phyloP scores from a whole-genome alignment of 2,113 vertebrate genomes.

The Dipodomys stephensi region DNA sequence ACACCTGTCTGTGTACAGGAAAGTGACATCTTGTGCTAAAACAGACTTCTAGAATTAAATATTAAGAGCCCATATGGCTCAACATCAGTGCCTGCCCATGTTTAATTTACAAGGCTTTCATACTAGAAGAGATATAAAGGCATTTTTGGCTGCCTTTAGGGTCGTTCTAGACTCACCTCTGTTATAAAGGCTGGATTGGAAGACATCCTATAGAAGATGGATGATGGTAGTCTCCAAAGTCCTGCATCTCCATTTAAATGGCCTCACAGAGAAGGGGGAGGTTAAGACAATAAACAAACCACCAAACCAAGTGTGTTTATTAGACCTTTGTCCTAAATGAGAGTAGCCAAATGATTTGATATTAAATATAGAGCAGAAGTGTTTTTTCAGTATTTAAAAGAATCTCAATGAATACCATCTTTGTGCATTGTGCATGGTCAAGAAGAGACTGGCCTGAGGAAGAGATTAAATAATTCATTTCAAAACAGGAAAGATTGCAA shows the following conservation, averaged over 20 bases:
- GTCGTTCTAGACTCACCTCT: neutral
- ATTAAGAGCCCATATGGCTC: neutral
- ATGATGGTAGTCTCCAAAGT: neutral
- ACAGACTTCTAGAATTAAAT: neutral
- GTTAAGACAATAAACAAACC: neutral
- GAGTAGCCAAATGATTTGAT: neutral
- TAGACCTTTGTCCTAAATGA: constrained; percentile 10
- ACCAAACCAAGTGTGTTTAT: neutral
- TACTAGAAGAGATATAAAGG: neutral
- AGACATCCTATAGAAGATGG: neutral
- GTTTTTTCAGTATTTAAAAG: neutral
- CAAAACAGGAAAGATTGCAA: neutral
- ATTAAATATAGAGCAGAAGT: neutral
- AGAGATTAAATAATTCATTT: constrained; percentile 2
- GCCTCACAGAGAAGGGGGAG: neutral
- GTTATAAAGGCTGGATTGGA: neutral
- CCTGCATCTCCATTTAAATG: neutral
- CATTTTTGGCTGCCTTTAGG: neutral
- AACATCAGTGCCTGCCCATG: neutral
- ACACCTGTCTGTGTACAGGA: neutral
- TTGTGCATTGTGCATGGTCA: neutral
- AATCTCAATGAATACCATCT: neutral
- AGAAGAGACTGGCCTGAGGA: neutral
- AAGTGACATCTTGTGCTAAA: neutral
- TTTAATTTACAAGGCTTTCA: neutral